Percentiles rank a stretch among this genome's conserved stretches.
These are phyloP conservation scores for Gymnocypris eckloni DNA, from an alignment of 2,797 vertebrate genomes.

Conservation along the genomic window DNA sequence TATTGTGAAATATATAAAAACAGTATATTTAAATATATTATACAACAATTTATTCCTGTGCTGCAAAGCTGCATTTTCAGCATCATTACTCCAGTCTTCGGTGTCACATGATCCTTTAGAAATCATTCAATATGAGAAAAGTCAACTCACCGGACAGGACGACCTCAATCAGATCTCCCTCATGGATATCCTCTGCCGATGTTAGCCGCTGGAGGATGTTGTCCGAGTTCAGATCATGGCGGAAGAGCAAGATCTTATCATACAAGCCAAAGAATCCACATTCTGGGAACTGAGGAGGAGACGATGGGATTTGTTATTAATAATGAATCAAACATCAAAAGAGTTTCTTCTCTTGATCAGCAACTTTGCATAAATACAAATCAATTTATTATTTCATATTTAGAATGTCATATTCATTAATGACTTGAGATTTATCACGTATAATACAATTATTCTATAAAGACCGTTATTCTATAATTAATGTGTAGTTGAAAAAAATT, in stretches of 20 bases:
- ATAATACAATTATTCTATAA: background rate
- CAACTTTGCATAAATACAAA: background rate
- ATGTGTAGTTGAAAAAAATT: background rate
- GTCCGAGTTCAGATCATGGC: constrained; percentile 94
- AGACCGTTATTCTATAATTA: background rate
- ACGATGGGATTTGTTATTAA: constrained; percentile 46
- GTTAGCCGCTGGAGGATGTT: constrained; percentile 97
- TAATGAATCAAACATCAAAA: constrained; percentile 3
- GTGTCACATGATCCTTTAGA: background rate
- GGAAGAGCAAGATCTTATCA: constrained; percentile 98
- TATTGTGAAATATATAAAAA: no score
- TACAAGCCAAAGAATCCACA: constrained; percentile 99
- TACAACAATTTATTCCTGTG: no score
- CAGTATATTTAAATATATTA: no score
- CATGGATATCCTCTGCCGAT: constrained; percentile 93
- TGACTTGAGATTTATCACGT: background rate
- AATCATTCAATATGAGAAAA: background rate
- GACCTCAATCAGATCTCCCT: constrained; percentile 87
- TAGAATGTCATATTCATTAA: background rate
- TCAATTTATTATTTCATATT: background rate
- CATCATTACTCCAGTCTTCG: background rate
- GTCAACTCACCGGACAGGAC: constrained; percentile 90
- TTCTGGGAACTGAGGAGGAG: constrained; percentile 87
- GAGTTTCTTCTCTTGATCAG: background rate
- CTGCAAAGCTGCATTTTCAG: background rate